Evolutionary conservation across 2,888 invertebrate genomes (phyloP).

Genomic region (Ctenicera cuprea): DNA sequence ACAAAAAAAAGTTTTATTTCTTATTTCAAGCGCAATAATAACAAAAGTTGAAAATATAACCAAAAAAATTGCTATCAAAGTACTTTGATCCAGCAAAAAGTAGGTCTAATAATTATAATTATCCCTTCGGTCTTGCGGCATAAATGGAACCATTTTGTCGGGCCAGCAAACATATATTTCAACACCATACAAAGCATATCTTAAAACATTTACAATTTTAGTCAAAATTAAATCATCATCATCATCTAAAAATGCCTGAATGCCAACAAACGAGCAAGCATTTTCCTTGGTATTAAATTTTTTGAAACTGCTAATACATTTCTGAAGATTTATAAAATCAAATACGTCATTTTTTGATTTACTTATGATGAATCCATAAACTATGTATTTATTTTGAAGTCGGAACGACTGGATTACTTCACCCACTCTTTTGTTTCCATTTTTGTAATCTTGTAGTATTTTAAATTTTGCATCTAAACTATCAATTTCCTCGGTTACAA

Average conservation of each 20-base stretch:
- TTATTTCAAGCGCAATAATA: no score
- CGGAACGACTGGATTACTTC: slow-evolving; percentile 59
- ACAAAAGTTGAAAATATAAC: no score
- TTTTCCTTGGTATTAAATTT: slow-evolving; percentile 54
- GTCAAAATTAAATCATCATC: slow-evolving; percentile 60
- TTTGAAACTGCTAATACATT: slow-evolving; percentile 57
- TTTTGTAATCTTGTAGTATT: slow-evolving; percentile 57
- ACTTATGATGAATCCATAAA: slow-evolving; percentile 63
- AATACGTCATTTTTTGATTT: slow-evolving; percentile 54
- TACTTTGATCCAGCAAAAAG: no score
- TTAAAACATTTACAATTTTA: slow-evolving; percentile 67
- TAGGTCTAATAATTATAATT: no score
- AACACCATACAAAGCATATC: slow-evolving; percentile 60
- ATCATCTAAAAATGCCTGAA: slow-evolving; percentile 60
- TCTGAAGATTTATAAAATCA: slow-evolving; percentile 57
- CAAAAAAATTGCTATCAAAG: no score
- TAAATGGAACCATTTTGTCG: slow-evolving; percentile 30
- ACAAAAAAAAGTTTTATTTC: no score
- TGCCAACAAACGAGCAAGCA: slow-evolving; percentile 57
- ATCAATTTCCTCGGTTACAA: slow-evolving; percentile 61
- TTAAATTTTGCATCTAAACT: slow-evolving; percentile 63
- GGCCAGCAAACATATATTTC: slow-evolving; percentile 66
- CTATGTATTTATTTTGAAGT: slow-evolving; percentile 51
- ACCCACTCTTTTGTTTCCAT: slow-evolving; percentile 59
- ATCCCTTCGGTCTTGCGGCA: slow-evolving; percentile 34